Base-by-base conservation (phyloP, 1,140 invertebrate species). In the Bombyx mandarina region DNA sequence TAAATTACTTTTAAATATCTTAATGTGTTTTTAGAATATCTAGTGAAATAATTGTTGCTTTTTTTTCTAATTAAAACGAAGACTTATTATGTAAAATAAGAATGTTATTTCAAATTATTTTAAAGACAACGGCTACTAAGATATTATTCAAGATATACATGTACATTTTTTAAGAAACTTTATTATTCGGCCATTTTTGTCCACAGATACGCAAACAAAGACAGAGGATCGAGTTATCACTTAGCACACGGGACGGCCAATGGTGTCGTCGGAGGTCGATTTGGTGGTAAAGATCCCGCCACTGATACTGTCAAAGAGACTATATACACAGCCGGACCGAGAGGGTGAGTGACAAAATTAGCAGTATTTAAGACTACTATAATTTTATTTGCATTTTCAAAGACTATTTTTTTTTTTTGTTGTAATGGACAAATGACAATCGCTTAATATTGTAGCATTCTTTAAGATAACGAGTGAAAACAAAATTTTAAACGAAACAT, bases 281-380 rank as follows among this genome's bases (percentile, higher is more conserved):
- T 92, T 73, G 91, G 91, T 50, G 89, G 90, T 52, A 82, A 90
- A 66, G 92, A 91, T 75, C 91, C 92, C 9, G 89, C 88, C 54
- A 92, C 90, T 63, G 91, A 91, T 44, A 85, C 88, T 52, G 83
- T 92, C 54, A 91, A 93, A 64, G 89, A 92, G 71, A 93, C 91
- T 12, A 83, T 90, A 48, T 94, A 93, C 69, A 93, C 93, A n/a
- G 92, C 92, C 54, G 93, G 93, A 60, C 91, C 91, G 62, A 89
- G 92, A 79, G 93, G 93, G 90, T 91, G 75, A 88, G 83, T 78
- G 5, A 51, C 8, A 22, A 51, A 51, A 51, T 8, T 4, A 8
- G 22, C 42, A 51, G 0, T 35, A 3, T 35, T 35, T 18, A 18
- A 18, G 12, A 18, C 12, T 18, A 18, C 12, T 18, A 18, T 18